Evolutionary conservation across 2,888 invertebrate genomes (phyloP), one percentile per base, ranked within the genome.

Genomic region (Epinotia demarniana): DNA sequence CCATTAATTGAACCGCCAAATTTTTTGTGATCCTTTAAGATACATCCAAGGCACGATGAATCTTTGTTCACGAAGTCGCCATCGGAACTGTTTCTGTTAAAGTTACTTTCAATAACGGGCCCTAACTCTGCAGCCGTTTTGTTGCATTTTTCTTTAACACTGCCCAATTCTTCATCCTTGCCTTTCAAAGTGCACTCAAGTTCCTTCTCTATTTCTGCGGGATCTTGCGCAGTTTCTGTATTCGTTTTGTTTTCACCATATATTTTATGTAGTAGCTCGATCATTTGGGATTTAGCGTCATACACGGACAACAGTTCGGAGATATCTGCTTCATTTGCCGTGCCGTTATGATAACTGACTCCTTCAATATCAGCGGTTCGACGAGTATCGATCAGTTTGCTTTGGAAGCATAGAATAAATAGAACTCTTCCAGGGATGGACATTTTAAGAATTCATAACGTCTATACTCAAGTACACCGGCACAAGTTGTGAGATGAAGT

Each of bases 381-480:
- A 11, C 60, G 39, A 3, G 46, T n/a, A 46, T 6, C 16, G 16
- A 23, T 61, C 33, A 27, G 8, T n/a, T 13, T n/a, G 9, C 19
- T 46, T 69, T 60, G 58, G 5, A 46, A 27, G 11, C 23, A n/a
- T n/a, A 69, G 16, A 60, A 69, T 19, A 6, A 60, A 6, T 46
- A 69, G 6, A 23, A 69, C 12, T 16, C 16, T 27, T 13, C 43
- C 23, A 9, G 2, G 8, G 11, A 58, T 58, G 23, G 16, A 0
- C 69, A 69, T 69, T 69, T 60, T 60, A 3, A 46, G 43, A 46
- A 49, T 9, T 43, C 46, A n/a, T 9, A 12, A 60, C 69, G 69
- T 46, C 69, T 46, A 23, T 23, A n/a, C 46, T n/a, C 6, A 46
- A 46, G n/a, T 23, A 60, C 43, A 43, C 4, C 23, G n/a, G 46